phyloP scores from a whole-genome alignment of 2,113 vertebrate genomes.

The Hylia prasina region DNA sequence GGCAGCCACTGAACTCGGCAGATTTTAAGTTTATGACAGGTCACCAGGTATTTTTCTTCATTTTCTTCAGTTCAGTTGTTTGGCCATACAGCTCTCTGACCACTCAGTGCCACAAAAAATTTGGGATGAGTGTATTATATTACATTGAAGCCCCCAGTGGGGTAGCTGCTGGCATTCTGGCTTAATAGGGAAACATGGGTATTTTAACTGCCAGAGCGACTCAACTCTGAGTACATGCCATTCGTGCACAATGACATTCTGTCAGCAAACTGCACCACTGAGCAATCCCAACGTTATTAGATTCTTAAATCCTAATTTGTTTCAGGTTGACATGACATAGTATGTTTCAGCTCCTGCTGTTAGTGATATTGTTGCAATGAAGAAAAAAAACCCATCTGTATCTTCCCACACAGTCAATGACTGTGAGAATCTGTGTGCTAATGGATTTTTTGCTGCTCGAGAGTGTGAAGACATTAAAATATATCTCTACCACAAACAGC shows the following conservation, averaged over 20 bases:
- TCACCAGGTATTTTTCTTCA: background rate
- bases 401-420: slow-evolving; percentile 15
- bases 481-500: background rate
- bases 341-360: background rate
- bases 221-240: background rate
- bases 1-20: background rate
- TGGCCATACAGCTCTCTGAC: background rate
- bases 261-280: slow-evolving; percentile 16
- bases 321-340: slow-evolving; percentile 50
- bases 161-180: background rate
- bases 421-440: slow-evolving; percentile 20
- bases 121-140: background rate
- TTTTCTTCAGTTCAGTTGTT: background rate
- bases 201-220: background rate
- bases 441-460: slow-evolving; percentile 6
- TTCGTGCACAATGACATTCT: slow-evolving; percentile 6
- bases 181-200: background rate
- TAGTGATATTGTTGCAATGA: slow-evolving; percentile 41
- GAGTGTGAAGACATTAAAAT: slow-evolving; percentile 35
- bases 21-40: background rate
- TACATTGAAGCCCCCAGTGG: background rate
- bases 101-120: background rate
- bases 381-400: background rate
- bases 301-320: slow-evolving; percentile 50
- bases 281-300: slow-evolving; percentile 23